A percentile compares a stretch with the other conserved stretches of the same genome.
Conservation (phyloP, 2,888 invertebrate genomes). For the Trissonchulus sp. region DNA sequence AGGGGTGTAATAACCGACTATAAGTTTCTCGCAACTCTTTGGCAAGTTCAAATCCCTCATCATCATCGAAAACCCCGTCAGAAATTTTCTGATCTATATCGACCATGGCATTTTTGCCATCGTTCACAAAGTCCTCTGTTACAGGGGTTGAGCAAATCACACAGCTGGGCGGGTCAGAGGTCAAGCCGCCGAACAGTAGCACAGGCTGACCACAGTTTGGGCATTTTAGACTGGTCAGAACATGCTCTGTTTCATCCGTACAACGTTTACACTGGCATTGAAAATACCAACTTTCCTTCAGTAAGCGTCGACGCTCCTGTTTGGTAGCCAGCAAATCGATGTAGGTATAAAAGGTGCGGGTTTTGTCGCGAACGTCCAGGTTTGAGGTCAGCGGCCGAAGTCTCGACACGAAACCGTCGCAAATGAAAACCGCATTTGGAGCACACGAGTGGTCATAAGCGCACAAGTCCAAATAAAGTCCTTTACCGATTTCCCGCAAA, state of each 20-base stretch:
- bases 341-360: slow-evolving; percentile 48
- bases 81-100: slow-evolving; percentile 40
- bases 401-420: slow-evolving; percentile 42
- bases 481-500: slow-evolving; percentile 48
- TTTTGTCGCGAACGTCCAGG: slow-evolving; percentile 43
- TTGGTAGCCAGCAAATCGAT: slow-evolving; percentile 42
- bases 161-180: background rate
- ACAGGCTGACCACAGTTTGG: slow-evolving; percentile 6
- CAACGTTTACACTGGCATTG: slow-evolving; percentile 48
- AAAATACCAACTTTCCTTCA: slow-evolving; percentile 36
- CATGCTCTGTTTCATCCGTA: slow-evolving; percentile 43
- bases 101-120: slow-evolving; percentile 41
- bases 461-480: slow-evolving; percentile 50
- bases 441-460: slow-evolving; percentile 48
- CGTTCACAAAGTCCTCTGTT: slow-evolving; percentile 35
- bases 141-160: background rate
- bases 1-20: background rate
- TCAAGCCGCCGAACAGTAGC: background rate
- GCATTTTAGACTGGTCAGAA: slow-evolving; percentile 35
- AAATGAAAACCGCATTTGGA: slow-evolving; percentile 49
- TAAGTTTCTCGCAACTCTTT: background rate
- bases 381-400: slow-evolving; percentile 42
- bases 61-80: slow-evolving; percentile 37
- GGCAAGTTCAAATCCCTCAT: background rate
- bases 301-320: slow-evolving; percentile 43